Conservation (phyloP, 2,888 invertebrate genomes). For the Brenthis hecate region DNA sequence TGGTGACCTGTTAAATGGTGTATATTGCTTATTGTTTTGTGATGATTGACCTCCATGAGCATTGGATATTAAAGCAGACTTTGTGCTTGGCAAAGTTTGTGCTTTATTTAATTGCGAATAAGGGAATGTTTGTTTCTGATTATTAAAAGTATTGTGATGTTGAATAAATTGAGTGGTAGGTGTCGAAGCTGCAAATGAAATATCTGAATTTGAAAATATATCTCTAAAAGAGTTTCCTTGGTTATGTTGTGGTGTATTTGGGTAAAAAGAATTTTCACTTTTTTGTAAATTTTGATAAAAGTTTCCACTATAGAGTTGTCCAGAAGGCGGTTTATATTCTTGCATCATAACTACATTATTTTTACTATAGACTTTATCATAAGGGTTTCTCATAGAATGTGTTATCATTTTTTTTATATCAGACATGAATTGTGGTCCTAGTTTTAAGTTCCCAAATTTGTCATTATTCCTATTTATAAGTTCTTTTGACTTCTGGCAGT, state of each 20-base stretch:
- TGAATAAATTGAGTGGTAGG: conserved; percentile 59
- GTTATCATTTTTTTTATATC: conserved; percentile 83
- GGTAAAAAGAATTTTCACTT: conserved; percentile 57
- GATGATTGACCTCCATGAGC: conserved; percentile 51
- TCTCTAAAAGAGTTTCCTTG: conserved; percentile 54
- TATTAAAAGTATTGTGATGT: conserved; percentile 48
- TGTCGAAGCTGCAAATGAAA: conserved; percentile 62
- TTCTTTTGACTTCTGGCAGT: conserved; percentile 76
- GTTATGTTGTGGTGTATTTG: conserved; percentile 58
- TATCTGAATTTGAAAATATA: conserved; percentile 51
- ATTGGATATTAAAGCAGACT: conserved; percentile 47
- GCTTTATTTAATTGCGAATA: conserved; percentile 18
- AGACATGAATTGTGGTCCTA: conserved; percentile 81
- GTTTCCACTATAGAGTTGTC: conserved; percentile 67
- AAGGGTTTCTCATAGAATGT: conserved; percentile 74
- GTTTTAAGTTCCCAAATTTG: conserved; percentile 70
- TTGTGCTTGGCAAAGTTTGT: conserved; percentile 25
- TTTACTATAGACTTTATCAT: conserved; percentile 60
- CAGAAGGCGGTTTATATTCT: conserved; percentile 70
- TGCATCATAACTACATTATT: conserved; percentile 70
- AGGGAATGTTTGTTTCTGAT: conserved; percentile 53
- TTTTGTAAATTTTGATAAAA: conserved; percentile 58
- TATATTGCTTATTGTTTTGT: conserved; percentile 43
- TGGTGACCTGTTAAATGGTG: conserved; percentile 26
- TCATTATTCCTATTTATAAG: conserved; percentile 68